A percentile compares a stretch with the other conserved stretches of the same genome.
These are phyloP conservation scores for Rosalia funebris DNA, from an alignment of 2,888 invertebrate species.

Conservation along the genomic window DNA sequence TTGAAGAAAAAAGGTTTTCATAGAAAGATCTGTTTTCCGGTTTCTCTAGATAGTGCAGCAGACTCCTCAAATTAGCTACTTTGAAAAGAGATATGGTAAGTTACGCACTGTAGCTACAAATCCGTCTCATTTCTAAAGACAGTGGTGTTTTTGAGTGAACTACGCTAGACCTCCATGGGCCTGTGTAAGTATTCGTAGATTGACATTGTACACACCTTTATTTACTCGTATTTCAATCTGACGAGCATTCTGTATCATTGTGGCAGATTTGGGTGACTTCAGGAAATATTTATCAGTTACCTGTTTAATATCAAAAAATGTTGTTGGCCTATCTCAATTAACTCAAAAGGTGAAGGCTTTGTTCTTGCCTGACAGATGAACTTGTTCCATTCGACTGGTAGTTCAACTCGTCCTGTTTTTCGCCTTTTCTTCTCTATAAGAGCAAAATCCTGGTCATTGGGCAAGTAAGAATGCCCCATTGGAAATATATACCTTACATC, in stretches of 20 bases:
- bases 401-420: slow-evolving; percentile 2
- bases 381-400: background rate
- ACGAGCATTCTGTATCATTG: background rate
- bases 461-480: slow-evolving; percentile 33
- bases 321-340: background rate
- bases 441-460: too few relatives aligned
- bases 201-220: slow-evolving; percentile 2
- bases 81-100: slow-evolving; percentile 2
- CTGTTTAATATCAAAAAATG: slow-evolving; percentile 2
- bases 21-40: slow-evolving; percentile 1
- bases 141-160: slow-evolving; percentile 1
- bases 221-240: slow-evolving; percentile 3
- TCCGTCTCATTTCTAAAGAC: background rate
- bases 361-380: background rate
- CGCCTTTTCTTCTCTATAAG: background rate
- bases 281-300: slow-evolving; percentile 4
- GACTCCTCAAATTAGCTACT: slow-evolving; percentile 2
- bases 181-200: slow-evolving; percentile 1
- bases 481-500: slow-evolving; percentile 33
- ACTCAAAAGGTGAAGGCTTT: background rate
- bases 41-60: slow-evolving; percentile 3
- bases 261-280: slow-evolving; percentile 4
- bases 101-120: background rate
- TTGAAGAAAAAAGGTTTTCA: background rate
- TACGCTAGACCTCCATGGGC: background rate